Percentiles rank a stretch among this genome's conserved stretches.
Evolutionary conservation across 2,113 vertebrate genomes (phyloP).

Genomic region (Bufo bufo): DNA sequence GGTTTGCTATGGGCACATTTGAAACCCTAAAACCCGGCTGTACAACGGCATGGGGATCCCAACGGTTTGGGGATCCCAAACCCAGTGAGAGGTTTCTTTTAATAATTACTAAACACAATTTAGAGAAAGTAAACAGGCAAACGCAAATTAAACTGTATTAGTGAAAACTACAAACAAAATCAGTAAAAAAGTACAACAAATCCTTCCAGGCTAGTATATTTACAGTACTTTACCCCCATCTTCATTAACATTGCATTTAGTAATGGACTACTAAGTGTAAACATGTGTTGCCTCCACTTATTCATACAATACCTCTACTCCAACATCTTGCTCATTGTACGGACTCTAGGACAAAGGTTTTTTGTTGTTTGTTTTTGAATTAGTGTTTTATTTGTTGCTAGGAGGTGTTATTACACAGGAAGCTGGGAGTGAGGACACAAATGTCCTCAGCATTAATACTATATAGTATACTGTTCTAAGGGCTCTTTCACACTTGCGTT

Average conservation of each 20-base stretch:
- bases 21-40: too few species aligned
- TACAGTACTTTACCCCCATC: neutral
- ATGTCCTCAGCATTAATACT: neutral
- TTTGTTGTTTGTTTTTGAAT: neutral
- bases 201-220: neutral
- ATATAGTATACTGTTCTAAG: too few species aligned
- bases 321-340: neutral
- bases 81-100: neutral
- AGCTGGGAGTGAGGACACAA: constrained; percentile 6
- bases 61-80: too few species aligned
- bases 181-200: neutral
- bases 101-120: neutral
- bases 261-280: neutral
- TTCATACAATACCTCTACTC: neutral
- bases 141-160: neutral
- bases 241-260: neutral
- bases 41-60: too few species aligned
- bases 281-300: neutral
- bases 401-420: constrained; percentile 7
- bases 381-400: constrained; percentile 43
- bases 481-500: too few species aligned
- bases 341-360: neutral
- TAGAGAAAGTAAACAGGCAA: neutral
- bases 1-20: too few species aligned
- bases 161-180: neutral